Base-by-base conservation (phyloP, 1,140 invertebrate genomes). In the Drosophila persimilis region DNA sequence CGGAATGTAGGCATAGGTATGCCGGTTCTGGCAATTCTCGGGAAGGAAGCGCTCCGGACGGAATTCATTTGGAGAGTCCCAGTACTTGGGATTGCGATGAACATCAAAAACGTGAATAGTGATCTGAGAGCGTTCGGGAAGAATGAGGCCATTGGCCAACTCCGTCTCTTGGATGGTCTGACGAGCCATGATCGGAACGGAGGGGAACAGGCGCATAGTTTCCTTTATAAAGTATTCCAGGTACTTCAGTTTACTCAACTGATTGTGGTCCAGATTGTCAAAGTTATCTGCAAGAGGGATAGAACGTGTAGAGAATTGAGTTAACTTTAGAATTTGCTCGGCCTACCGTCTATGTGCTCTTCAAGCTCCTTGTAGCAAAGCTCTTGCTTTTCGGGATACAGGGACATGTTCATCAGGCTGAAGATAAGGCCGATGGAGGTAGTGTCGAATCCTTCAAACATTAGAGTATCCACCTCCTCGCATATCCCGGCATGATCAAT, bases 381-480 rank as follows among this genome's bases (percentile, higher is more conserved):
- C 15, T 93, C 86, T 90, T 97, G 96, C 43, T 93, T 90, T 39
- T 95, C 92, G n/a, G 92, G 93, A 86, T 95, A 90, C 53, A 92
- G 85, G 2, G 94, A 94, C 2, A 96, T 70, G 11, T 93, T 90
- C 80, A 94, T 93, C 4, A 96, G 77, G 0, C 92, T 91, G 91
- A 94, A 95, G 47, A 90, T 92, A 2, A 95, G 76, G 3, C 88
- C 93, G 43, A 93, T 92, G 0, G 94, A 93, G 2, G 95, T 95
- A 15, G 96, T 97, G 77, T 97, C 96, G 76, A 96, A 95, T 1
- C 93, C 93, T 75, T 95, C 95, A 91, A 96, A 96, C 93, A 96
- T 95, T 59, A 96, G 96, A 0, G 95, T 97, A 81, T 96, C 95
- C 3, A 96, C 95, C 93, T 97, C 96, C 80, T 97, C 96, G 11